Base-by-base conservation (phyloP, 2,888 invertebrate genomes). In the Slavum lentiscoides region DNA sequence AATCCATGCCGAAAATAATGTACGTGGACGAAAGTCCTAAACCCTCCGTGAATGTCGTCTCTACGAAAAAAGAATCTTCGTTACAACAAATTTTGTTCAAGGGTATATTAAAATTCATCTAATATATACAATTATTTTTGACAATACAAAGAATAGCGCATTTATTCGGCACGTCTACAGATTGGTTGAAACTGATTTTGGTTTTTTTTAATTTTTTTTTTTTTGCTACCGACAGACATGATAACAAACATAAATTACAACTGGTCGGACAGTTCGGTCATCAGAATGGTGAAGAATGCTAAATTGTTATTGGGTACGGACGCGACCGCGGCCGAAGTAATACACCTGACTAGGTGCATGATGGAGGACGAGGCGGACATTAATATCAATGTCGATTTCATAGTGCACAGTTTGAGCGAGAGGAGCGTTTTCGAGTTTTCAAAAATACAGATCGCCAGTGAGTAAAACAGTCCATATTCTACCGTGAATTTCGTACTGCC, bases 381-480 rank as follows among this genome's bases (percentile, higher is more conserved):
- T 11, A 43, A n/a, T 11, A 7, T 3, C 7, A 43, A 43, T 13
- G 66, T 43, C 43, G 9, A 43, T 43, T 9, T 11, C 19, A 21
- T 66, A 0, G 66, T 66, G 1, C 19, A n/a, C 66, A 43, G 43
- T 43, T n/a, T 66, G 39, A 11, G n/a, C 11, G 43, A 66, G n/a
- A 39, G 66, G 3, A n/a, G 39, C 39, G 7, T 66, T 2, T 66
- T 66, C 19, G 66, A 66, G 3, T 66, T 66, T 43, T 7, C 11
- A 4, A 66, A 66, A 66, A 43, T n/a, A 66, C 17, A n/a, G 9
- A 43, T 66, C 17, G 43, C 66, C 19, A 66, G 66, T 66, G n/a
- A 66, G 66, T 66, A 13, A 19, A 64, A 7, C 7, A 43, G 7
- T 43, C 43, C 9, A 0, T 7, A 30, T 30, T 30, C 30, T 30